Percentiles rank a stretch among this genome's conserved stretches.
These are phyloP conservation scores for Poeciliopsis turneri DNA, from an alignment of 2,797 vertebrate genomes.

Conservation along the genomic window DNA sequence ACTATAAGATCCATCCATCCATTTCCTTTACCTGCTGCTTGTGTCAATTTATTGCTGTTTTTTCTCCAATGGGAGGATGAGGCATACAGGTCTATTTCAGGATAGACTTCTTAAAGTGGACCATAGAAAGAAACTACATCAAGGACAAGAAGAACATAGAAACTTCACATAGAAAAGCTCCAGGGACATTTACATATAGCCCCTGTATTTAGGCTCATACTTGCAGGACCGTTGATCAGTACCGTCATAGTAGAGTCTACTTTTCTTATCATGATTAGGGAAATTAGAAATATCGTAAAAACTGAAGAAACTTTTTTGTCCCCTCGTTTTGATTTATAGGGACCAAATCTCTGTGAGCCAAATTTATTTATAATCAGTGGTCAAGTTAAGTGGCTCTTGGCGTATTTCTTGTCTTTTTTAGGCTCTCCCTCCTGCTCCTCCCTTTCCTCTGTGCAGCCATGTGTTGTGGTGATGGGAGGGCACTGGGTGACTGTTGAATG, in stretches of 20 bases:
- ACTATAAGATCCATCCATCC: background rate
- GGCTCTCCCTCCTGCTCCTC: background rate
- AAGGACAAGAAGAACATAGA: background rate
- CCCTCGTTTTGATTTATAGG: background rate
- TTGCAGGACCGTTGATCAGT: background rate
- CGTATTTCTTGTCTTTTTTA: conserved; percentile 41
- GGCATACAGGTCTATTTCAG: background rate
- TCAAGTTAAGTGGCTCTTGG: conserved; percentile 26
- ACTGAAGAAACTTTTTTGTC: background rate
- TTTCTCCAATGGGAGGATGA: background rate
- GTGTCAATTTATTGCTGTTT: background rate
- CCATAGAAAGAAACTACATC: background rate
- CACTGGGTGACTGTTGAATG: conserved; percentile 66
- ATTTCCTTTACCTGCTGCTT: background rate
- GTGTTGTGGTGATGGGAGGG: conserved; percentile 55
- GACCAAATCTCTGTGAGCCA: conserved; percentile 6
- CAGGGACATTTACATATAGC: background rate
- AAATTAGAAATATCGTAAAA: background rate
- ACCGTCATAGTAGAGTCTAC: background rate
- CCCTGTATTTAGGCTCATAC: too few species aligned
- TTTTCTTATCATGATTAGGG: background rate
- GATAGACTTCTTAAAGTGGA: background rate
- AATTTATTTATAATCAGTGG: conserved; percentile 14
- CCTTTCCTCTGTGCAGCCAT: conserved; percentile 30
- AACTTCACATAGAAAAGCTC: background rate